Base-by-base conservation (phyloP, 2,888 invertebrate species). In the Anthrax anthrax region DNA sequence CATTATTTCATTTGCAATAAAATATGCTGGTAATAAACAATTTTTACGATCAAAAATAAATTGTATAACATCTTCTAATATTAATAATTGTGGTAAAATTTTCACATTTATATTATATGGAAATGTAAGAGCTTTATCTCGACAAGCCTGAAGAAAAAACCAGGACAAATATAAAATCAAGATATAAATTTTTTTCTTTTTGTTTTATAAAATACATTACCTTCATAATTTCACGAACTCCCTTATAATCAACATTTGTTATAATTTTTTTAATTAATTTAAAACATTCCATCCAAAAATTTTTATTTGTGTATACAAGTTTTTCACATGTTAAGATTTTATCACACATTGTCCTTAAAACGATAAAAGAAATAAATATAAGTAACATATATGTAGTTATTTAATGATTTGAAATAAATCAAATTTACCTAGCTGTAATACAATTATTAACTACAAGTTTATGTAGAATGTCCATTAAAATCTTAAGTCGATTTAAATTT, bases 161-260 rank as follows among this genome's bases (percentile, higher is more conserved):
- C 2, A 27, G 9, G 1, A 27, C 16, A 43, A 37, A n/a, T 13
- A 6, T n/a, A 37, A 37, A 10, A 38, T n/a, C 23, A 9, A 12
- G 27, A 34, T 4, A 5, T 23, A 41, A 41, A 41, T 3, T 2
- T 32, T 32, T 32, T 32, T 1, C 12, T 32, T 5, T 32, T 32
- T 32, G 13, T 5, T 27, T 5, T 5, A 32, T 12, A 23, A 6
- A 23, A 6, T 23, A 23, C 23, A 23, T 6, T 51, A 81, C 84
- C 73, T 88, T 90, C 87, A 91, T 88, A 48, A 91, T 85, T 72
- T 90, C 90, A 54, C 90, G 71, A 1, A 91, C 90, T 16, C 90
- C 95, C 71, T 96, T 96, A 63, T 96, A 96, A 66, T 95, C 92
- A 2, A 95, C 94, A 47, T 87, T 84, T 37, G 84, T 84, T 57